phyloP scores from a whole-genome alignment of 2,888 invertebrate genomes.

The Merodon equestris region DNA sequence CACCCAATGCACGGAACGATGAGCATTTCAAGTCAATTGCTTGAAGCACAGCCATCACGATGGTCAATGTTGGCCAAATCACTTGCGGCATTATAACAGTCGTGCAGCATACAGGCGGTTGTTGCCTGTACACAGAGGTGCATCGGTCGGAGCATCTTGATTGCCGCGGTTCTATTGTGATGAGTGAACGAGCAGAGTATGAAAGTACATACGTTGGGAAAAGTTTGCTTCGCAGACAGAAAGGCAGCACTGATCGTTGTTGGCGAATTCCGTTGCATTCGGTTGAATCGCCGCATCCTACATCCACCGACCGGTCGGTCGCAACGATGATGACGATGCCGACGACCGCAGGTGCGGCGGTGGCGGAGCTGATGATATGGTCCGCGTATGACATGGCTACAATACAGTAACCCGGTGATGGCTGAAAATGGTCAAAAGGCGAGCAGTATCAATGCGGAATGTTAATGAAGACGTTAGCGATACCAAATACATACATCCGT shows the following conservation, averaged over 20 bases:
- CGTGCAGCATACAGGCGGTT: too few species aligned
- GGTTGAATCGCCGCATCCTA: slow-evolving; percentile 21
- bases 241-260: neutral
- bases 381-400: slow-evolving; percentile 35
- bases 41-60: slow-evolving; percentile 57
- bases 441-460: slow-evolving; percentile 67
- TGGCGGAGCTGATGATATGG: neutral
- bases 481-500: slow-evolving; percentile 63
- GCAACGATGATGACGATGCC: slow-evolving; percentile 12
- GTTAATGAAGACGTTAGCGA: slow-evolving; percentile 68
- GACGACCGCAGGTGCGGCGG: slow-evolving; percentile 7
- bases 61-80: slow-evolving; percentile 50
- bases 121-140: neutral
- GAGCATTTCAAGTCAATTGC: slow-evolving; percentile 48
- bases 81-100: slow-evolving; percentile 23
- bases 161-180: too few species aligned
- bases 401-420: slow-evolving; percentile 16
- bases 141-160: too few species aligned
- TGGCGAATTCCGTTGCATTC: slow-evolving; percentile 35
- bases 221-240: too few species aligned
- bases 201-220: too few species aligned
- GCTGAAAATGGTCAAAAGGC: slow-evolving; percentile 62
- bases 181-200: too few species aligned
- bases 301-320: slow-evolving; percentile 36
- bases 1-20: slow-evolving; percentile 23